A percentile compares a stretch with the other conserved stretches of the same genome.
These are phyloP conservation scores for Caenorhabditis sp. DNA, from an alignment of 2,888 invertebrate species.

Conservation along the genomic window DNA sequence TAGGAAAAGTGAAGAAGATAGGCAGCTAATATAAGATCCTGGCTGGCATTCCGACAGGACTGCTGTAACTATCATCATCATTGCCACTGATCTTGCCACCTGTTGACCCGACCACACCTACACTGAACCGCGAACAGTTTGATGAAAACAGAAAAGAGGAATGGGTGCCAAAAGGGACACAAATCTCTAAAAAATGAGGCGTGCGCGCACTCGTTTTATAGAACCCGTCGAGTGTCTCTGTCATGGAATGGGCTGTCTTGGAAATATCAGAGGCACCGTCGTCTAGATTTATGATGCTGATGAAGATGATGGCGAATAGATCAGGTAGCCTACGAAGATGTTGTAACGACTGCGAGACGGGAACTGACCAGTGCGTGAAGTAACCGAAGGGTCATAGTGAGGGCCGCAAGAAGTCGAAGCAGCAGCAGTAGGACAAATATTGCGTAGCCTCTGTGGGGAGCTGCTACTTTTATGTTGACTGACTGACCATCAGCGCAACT, in stretches of 20 bases:
- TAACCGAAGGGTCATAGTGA: slow-evolving; percentile 9
- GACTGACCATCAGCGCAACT: too few species aligned
- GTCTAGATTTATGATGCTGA: slow-evolving; percentile 23
- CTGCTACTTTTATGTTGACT: slow-evolving; percentile 21
- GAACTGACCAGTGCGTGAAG: slow-evolving; percentile 16
- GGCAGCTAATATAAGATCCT: slow-evolving; percentile 45
- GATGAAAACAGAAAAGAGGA: too few species aligned
- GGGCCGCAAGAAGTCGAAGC: slow-evolving; percentile 11
- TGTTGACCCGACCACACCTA: background rate
- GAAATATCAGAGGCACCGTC: slow-evolving; percentile 13
- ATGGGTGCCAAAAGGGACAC: background rate
- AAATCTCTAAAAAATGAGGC: background rate
- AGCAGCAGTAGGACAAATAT: slow-evolving; percentile 14
- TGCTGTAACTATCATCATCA: background rate
- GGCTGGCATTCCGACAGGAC: too few species aligned
- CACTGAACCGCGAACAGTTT: slow-evolving; percentile 1
- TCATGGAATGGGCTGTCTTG: slow-evolving; percentile 21
- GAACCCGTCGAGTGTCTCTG: slow-evolving; percentile 17
- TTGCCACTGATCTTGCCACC: slow-evolving; percentile 6
- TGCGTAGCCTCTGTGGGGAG: background rate
- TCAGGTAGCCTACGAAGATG: background rate
- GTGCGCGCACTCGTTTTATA: slow-evolving; percentile 10
- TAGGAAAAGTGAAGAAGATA: background rate
- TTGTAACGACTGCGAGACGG: background rate
- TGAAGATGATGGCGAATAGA: too few species aligned